These are phyloP conservation scores for Chaetorhynchus papuensis DNA, from an alignment of 2,113 vertebrate species.

Conservation along the genomic window DNA sequence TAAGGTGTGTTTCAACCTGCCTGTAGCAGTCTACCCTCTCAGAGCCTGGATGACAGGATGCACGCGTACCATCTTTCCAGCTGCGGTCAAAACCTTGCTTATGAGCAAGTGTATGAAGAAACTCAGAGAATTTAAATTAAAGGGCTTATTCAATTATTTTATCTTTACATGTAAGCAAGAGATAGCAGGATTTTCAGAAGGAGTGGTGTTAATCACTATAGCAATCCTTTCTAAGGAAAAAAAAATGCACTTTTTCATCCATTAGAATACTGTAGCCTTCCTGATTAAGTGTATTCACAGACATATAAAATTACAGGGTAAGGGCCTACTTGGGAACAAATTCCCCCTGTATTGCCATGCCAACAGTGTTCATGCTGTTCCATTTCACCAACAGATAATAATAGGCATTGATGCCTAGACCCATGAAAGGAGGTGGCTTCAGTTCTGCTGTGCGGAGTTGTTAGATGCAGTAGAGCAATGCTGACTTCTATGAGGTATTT, in stretches of 20 bases:
- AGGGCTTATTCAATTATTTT: neutral
- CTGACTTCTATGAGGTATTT: neutral
- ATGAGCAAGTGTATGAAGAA: neutral
- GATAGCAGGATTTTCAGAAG: neutral
- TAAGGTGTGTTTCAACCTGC: neutral
- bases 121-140: neutral
- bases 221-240: neutral
- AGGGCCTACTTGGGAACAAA: neutral
- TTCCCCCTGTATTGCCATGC: neutral
- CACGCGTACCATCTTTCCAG: neutral
- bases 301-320: neutral
- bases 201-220: neutral
- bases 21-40: neutral
- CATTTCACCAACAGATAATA: neutral
- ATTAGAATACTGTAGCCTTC: neutral
- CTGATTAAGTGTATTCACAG: neutral
- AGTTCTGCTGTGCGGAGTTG: neutral
- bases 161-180: neutral
- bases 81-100: neutral
- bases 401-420: neutral
- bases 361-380: neutral
- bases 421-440: neutral
- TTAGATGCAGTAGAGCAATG: neutral
- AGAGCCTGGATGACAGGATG: neutral
- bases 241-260: neutral